Evolutionary conservation across 2,888 invertebrate genomes (phyloP).

Genomic region (Masnerella sp.): DNA sequence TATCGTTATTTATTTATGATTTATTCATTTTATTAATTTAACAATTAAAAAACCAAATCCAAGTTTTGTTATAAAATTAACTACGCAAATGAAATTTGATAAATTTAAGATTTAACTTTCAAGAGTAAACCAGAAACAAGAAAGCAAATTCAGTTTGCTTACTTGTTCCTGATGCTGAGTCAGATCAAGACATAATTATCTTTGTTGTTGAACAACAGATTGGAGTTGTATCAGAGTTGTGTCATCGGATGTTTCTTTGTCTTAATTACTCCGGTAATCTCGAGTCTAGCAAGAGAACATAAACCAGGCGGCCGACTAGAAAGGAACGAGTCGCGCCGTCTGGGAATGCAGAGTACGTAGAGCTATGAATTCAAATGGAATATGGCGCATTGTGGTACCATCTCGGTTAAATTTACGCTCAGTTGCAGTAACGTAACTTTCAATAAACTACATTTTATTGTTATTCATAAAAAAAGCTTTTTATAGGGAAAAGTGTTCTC

Average conservation of each 20-base stretch:
- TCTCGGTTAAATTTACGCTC: conserved; percentile 25
- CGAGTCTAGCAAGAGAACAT: conserved; percentile 51
- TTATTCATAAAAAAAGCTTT: too few species aligned
- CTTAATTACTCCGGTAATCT: conserved; percentile 44
- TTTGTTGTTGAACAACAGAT: neutral
- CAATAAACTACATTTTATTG: too few species aligned
- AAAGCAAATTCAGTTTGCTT: too few species aligned
- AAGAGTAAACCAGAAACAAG: too few species aligned
- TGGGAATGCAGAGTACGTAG: conserved; percentile 71
- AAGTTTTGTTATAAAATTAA: too few species aligned
- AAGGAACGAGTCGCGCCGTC: conserved; percentile 66
- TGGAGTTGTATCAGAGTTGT: conserved; percentile 9
- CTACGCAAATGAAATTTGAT: too few species aligned
- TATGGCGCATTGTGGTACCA: conserved; percentile 58
- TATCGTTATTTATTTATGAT: too few species aligned
- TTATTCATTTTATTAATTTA: too few species aligned
- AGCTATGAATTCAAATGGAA: conserved; percentile 70
- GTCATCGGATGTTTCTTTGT: conserved; percentile 20
- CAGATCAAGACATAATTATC: neutral
- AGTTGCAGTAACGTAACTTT: conserved; percentile 8
- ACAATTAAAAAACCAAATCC: too few species aligned
- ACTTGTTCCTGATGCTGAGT: too few species aligned
- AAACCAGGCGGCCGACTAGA: conserved; percentile 65
- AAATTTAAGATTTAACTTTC: too few species aligned
- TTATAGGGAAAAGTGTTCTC: too few species aligned